phyloP scores from a whole-genome alignment of 2,888 invertebrate genomes.

The Cephus runcator region DNA sequence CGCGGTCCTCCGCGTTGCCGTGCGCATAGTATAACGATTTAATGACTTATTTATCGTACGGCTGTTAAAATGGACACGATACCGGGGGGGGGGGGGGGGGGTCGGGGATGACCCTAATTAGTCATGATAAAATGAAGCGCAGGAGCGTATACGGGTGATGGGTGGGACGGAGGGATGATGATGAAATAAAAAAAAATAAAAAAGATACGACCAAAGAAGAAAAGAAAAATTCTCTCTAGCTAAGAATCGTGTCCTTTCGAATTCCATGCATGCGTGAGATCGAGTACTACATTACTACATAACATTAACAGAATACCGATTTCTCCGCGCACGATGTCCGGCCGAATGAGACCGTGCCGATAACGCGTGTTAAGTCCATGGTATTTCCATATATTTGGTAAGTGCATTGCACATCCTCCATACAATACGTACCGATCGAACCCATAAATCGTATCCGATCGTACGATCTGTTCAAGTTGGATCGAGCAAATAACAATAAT shows the following conservation, averaged over 20 bases:
- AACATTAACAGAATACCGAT: background rate
- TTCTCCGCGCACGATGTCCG: background rate
- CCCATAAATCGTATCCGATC: background rate
- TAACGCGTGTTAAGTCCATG: background rate
- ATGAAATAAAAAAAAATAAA: background rate
- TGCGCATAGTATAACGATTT: background rate
- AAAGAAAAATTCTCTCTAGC: background rate
- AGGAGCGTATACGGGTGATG: background rate
- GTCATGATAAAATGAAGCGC: constrained; percentile 2
- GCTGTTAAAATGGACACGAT: background rate
- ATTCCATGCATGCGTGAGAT: constrained; percentile 2
- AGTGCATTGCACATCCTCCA: background rate
- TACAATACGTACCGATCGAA: background rate
- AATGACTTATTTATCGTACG: background rate
- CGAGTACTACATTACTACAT: constrained; percentile 4
- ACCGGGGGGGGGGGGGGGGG: too few species aligned
- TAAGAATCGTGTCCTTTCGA: constrained; percentile 1
- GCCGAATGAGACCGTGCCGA: constrained; percentile 3
- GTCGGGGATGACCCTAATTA: background rate
- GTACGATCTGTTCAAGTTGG: background rate
- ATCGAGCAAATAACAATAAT: background rate
- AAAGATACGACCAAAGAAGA: background rate
- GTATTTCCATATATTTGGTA: background rate
- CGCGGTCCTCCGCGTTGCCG: background rate
- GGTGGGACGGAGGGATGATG: background rate